Conservation (phyloP, 2,113 vertebrate species). For the Platycercus adscitus region DNA sequence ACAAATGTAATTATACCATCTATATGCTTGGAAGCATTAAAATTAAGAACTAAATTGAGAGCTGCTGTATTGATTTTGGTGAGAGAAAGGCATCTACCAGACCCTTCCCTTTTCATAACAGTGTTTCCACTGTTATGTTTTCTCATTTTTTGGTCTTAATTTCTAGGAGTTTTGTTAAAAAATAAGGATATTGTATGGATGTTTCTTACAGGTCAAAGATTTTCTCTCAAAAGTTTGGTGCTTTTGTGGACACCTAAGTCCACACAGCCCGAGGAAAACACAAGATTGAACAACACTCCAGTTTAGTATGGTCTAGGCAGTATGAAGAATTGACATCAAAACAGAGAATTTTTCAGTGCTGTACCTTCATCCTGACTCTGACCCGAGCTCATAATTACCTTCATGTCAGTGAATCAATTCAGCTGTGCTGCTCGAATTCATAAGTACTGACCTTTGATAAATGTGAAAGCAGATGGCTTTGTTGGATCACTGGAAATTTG, state of each 20-base stretch:
- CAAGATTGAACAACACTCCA: neutral
- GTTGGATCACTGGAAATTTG: conserved; percentile 50
- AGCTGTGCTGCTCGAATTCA: conserved; percentile 38
- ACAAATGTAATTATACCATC: neutral
- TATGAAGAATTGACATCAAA: conserved; percentile 7
- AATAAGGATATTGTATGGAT: neutral
- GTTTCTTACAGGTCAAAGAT: neutral
- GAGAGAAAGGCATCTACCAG: neutral
- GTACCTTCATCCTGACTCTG: conserved; percentile 19
- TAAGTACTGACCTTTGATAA: conserved; percentile 54
- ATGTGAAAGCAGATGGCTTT: conserved; percentile 66
- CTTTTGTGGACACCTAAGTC: neutral
- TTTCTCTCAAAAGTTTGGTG: neutral
- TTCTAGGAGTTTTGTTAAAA: neutral
- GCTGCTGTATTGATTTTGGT: neutral
- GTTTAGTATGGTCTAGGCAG: neutral
- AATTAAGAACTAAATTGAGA: neutral
- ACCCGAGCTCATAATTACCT: conserved; percentile 42
- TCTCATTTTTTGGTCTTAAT: neutral
- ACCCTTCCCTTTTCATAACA: neutral
- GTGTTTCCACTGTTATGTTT: neutral
- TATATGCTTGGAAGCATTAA: neutral
- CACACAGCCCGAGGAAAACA: neutral
- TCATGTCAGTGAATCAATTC: conserved; percentile 56
- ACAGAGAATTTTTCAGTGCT: conserved; percentile 9